Conservation (phyloP, 2,113 vertebrate genomes). For the Platichthys stellatus region DNA sequence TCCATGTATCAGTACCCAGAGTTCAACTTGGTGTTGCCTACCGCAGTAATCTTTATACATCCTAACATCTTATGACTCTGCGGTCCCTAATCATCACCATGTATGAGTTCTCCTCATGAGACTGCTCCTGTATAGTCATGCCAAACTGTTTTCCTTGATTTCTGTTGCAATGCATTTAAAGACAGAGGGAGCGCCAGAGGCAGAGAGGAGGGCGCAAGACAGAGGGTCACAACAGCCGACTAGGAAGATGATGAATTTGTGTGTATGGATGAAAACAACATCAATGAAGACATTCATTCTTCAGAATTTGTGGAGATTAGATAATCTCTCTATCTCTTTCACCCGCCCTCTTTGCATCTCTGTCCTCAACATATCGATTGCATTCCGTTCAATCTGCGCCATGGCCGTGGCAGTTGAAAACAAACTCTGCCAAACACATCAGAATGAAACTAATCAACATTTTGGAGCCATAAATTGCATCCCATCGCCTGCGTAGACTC, state of each 20-base stretch:
- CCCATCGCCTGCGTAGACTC: neutral
- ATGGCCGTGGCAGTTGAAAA: slow-evolving; percentile 27
- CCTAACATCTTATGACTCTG: too few relatives aligned
- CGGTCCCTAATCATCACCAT: neutral
- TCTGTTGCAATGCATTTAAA: slow-evolving; percentile 9
- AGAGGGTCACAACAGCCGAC: slow-evolving; percentile 8
- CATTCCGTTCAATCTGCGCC: slow-evolving; percentile 32
- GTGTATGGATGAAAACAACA: slow-evolving; percentile 46
- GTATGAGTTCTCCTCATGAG: neutral
- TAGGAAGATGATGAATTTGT: slow-evolving; percentile 31
- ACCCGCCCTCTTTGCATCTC: neutral
- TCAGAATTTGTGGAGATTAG: slow-evolving; percentile 44
- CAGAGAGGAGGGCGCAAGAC: neutral
- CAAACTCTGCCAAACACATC: slow-evolving; percentile 42
- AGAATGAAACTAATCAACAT: slow-evolving; percentile 53
- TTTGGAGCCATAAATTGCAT: slow-evolving; percentile 51
- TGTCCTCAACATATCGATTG: slow-evolving; percentile 30
- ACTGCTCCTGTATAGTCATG: slow-evolving; percentile 1
- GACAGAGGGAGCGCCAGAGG: neutral
- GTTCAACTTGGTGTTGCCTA: too few relatives aligned
- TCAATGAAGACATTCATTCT: slow-evolving; percentile 46
- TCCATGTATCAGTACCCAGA: neutral
- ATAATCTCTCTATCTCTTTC: slow-evolving; percentile 19
- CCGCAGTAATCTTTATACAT: neutral
- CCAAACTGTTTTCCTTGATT: slow-evolving; percentile 21